Evolutionary conservation across 2,888 invertebrate genomes (phyloP).

Genomic region (Orthosia cruda): DNA sequence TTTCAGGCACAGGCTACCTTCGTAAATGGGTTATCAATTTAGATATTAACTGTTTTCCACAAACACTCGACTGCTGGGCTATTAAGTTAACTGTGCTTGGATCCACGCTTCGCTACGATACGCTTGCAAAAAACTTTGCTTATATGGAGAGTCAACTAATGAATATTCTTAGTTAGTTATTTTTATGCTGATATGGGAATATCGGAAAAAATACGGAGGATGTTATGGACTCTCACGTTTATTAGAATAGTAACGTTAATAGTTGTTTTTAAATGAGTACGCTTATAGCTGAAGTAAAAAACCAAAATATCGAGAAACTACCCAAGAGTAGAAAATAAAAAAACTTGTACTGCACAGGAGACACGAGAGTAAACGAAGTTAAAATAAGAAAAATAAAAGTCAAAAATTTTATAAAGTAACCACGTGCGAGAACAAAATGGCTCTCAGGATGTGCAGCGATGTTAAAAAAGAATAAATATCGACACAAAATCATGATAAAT

Average conservation of each 20-base stretch:
- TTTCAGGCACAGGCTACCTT: conserved; percentile 18
- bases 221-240: conserved; percentile 35
- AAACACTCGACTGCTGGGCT: conserved; percentile 31
- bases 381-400: too few species aligned
- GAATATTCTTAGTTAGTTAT: conserved; percentile 52
- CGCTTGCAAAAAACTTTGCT: conserved; percentile 37
- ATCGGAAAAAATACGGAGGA: conserved; percentile 15
- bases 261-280: not conserved
- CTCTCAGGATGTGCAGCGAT: too few species aligned
- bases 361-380: too few species aligned
- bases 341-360: too few species aligned
- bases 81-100: conserved; percentile 26
- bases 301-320: too few species aligned
- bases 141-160: conserved; percentile 40
- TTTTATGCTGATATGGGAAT: conserved; percentile 48
- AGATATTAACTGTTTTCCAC: conserved; percentile 49
- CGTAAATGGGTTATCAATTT: conserved; percentile 52
- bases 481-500: not conserved
- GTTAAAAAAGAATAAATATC: too few species aligned
- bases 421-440: too few species aligned
- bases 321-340: too few species aligned
- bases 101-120: conserved; percentile 32
- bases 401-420: too few species aligned
- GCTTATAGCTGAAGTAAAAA: not conserved
- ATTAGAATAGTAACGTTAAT: not conserved